Percentiles rank a stretch among this genome's conserved stretches.
phyloP scores from a whole-genome alignment of 2,888 invertebrate species.

The Slavum lentiscoides region DNA sequence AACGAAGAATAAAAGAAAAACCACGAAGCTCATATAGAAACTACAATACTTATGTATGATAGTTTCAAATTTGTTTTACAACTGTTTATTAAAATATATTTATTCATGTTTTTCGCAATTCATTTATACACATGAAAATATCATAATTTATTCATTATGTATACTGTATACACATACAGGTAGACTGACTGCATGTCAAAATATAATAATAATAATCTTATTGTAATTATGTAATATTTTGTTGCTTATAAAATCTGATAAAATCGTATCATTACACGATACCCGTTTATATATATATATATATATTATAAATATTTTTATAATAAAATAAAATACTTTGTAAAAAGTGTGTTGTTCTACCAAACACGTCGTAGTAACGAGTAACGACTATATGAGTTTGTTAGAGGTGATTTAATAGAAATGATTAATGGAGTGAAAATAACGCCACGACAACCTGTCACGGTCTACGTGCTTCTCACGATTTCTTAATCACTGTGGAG shows the following conservation, averaged over 20 bases:
- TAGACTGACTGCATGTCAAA: not conserved
- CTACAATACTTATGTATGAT: not conserved
- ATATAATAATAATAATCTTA: not conserved
- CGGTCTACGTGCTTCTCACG: conserved; percentile 26
- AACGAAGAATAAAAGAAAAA: too few relatives aligned
- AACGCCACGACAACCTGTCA: conserved; percentile 42
- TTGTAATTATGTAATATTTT: not conserved
- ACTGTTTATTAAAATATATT: not conserved
- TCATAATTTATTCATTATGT: not conserved
- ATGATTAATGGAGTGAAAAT: conserved; percentile 48
- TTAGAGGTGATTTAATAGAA: conserved; percentile 11
- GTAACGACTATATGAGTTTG: conserved; percentile 10
- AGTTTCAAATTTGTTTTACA: not conserved
- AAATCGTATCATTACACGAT: conserved; percentile 1
- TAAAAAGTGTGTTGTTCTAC: not conserved
- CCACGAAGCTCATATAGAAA: too few relatives aligned
- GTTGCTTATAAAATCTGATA: not conserved
- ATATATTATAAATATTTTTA: conserved; percentile 10
- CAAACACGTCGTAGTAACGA: not conserved
- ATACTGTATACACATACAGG: too few relatives aligned
- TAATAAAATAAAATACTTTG: conserved; percentile 18
- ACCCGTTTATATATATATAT: conserved; percentile 1
- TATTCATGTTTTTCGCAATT: not conserved
- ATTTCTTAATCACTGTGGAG: conserved; percentile 36
- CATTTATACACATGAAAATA: not conserved